phyloP scores from a whole-genome alignment of 2,797 vertebrate genomes.

The Nyctibius grandis region DNA sequence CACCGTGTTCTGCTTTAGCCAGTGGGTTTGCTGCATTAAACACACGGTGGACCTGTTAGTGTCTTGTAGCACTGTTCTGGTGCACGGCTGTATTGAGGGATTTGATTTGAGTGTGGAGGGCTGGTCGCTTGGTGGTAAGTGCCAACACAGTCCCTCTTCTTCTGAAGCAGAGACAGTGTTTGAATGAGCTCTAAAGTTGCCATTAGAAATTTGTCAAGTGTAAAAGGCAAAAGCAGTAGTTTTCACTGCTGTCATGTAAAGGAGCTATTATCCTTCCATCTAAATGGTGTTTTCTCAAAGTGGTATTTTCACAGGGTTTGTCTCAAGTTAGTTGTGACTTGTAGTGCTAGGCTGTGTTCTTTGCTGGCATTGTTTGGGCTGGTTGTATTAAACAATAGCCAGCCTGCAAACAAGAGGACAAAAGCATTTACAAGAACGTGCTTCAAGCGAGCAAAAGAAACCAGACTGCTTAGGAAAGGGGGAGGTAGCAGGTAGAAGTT shows the following conservation, averaged over 20 bases:
- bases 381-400: constrained; percentile 1
- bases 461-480: background rate
- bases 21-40: background rate
- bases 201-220: background rate
- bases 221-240: background rate
- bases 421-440: background rate
- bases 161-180: background rate
- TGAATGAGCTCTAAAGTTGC: background rate
- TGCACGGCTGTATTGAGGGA: background rate
- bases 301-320: background rate
- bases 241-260: background rate
- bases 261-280: background rate
- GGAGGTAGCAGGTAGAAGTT: background rate
- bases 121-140: background rate
- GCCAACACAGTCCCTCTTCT: background rate
- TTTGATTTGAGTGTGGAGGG: background rate
- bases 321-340: constrained; percentile 2
- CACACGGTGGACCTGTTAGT: background rate
- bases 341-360: constrained; percentile 15
- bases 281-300: background rate
- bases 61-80: background rate
- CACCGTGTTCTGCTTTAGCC: background rate
- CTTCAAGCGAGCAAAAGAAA: background rate
- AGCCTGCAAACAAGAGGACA: constrained; percentile 15
- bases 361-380: background rate